A percentile compares a stretch with the other conserved stretches of the same genome.
These are phyloP conservation scores for Azorinus chamasolen DNA, from an alignment of 2,888 invertebrate genomes.

Conservation along the genomic window DNA sequence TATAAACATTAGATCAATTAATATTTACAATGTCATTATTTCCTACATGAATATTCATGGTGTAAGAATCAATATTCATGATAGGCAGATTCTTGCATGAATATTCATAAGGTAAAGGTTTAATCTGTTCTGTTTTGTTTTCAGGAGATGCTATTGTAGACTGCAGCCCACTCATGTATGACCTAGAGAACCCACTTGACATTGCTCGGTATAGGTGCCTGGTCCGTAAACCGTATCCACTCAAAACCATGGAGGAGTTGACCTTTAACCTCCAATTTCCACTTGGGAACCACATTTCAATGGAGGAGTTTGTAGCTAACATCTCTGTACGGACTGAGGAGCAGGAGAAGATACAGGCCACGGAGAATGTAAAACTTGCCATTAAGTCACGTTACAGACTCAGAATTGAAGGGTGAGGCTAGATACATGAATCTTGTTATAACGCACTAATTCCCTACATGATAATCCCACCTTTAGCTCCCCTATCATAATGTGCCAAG, in stretches of 20 bases:
- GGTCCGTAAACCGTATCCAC: conserved; percentile 54
- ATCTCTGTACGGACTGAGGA: conserved; percentile 54
- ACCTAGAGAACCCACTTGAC: conserved; percentile 6
- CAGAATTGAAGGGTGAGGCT: conserved; percentile 51
- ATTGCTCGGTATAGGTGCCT: conserved; percentile 40
- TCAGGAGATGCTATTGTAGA: conserved; percentile 51
- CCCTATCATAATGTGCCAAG: too few relatives aligned
- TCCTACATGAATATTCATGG: too few relatives aligned
- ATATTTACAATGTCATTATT: too few relatives aligned
- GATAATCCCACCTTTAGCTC: too few relatives aligned
- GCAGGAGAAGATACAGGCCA: conserved; percentile 17
- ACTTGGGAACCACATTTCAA: conserved; percentile 37
- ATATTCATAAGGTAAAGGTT: too few relatives aligned
- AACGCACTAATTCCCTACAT: too few relatives aligned
- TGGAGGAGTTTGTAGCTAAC: conserved; percentile 46
- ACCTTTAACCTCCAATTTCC: conserved; percentile 52
- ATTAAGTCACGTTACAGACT: conserved; percentile 50
- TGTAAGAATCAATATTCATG: too few relatives aligned
- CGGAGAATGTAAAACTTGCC: conserved; percentile 22
- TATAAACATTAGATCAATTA: too few relatives aligned
- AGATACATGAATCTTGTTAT: too few relatives aligned
- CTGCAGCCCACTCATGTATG: conserved; percentile 31
- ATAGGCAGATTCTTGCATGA: too few relatives aligned
- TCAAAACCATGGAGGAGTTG: conserved; percentile 44
- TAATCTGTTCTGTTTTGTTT: conserved; percentile 5